Percentiles rank a stretch among this genome's conserved stretches.
phyloP scores from a whole-genome alignment of 2,113 vertebrate species.

The Calcarius ornatus region DNA sequence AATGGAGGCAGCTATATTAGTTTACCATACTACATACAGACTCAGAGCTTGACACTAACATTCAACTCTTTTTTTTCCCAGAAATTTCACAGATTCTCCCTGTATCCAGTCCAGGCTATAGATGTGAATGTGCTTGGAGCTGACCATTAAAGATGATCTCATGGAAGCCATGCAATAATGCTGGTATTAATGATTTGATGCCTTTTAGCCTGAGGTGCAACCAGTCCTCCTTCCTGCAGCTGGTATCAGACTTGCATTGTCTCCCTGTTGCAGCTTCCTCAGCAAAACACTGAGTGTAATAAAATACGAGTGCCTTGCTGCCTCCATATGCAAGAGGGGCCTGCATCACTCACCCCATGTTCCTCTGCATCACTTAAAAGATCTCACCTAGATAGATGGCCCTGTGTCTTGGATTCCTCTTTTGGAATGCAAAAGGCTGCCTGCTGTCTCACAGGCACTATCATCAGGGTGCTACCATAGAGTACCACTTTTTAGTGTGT shows the following conservation, averaged over 20 bases:
- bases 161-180: neutral
- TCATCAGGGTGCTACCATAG: neutral
- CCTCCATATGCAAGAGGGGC: neutral
- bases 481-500: neutral
- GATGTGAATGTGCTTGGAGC: neutral
- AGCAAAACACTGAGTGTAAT: neutral
- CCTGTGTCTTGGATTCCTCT: fast-evolving
- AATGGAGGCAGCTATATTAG: neutral
- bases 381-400: neutral
- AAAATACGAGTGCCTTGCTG: neutral
- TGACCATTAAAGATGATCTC: neutral
- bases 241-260: neutral
- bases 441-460: neutral
- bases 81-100: neutral
- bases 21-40: neutral
- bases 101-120: neutral
- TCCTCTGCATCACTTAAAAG: neutral
- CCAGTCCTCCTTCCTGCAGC: neutral
- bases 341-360: neutral
- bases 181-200: neutral
- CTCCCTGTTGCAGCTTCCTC: neutral
- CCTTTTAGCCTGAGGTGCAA: neutral
- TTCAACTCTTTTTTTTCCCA: neutral
- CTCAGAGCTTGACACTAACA: neutral
- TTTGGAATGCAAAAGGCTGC: neutral